Conservation (phyloP, 2,113 vertebrate species). For the Lagopus muta region DNA sequence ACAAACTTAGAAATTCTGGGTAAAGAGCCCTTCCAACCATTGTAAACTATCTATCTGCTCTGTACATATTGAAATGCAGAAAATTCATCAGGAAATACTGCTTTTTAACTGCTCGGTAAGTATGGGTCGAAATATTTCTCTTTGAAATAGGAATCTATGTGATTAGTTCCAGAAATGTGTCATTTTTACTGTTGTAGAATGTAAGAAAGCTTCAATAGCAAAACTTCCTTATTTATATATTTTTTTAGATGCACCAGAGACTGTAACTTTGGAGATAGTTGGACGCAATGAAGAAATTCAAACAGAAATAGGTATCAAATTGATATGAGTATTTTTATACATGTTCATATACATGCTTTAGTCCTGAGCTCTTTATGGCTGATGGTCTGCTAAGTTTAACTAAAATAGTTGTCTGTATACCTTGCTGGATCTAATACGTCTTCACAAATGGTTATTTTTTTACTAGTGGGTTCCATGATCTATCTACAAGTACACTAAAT, state of each 20-base stretch:
- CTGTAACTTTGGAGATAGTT: constrained; percentile 38
- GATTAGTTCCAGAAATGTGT: neutral
- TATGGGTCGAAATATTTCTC: neutral
- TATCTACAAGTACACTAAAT: neutral
- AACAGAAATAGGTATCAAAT: constrained; percentile 78
- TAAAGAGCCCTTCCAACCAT: neutral
- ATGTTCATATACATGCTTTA: neutral
- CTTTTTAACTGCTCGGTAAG: neutral
- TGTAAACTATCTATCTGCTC: neutral
- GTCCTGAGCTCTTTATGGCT: neutral
- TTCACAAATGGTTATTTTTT: neutral
- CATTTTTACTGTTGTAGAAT: neutral
- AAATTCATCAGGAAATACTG: neutral
- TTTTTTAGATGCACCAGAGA: constrained; percentile 31
- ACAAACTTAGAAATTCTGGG: neutral
- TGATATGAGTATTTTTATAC: neutral
- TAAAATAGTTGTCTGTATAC: neutral
- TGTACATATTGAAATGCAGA: neutral
- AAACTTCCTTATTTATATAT: neutral
- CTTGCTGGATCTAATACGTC: neutral
- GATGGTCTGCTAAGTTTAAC: neutral
- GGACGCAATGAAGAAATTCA: constrained; percentile 35
- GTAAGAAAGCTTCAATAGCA: neutral
- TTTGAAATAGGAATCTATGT: neutral
- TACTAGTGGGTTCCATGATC: neutral